Evolutionary conservation across 2,113 vertebrate genomes (phyloP), one percentile per base, ranked within the genome.

Genomic region (Brachyhypopomus gauderio): DNA sequence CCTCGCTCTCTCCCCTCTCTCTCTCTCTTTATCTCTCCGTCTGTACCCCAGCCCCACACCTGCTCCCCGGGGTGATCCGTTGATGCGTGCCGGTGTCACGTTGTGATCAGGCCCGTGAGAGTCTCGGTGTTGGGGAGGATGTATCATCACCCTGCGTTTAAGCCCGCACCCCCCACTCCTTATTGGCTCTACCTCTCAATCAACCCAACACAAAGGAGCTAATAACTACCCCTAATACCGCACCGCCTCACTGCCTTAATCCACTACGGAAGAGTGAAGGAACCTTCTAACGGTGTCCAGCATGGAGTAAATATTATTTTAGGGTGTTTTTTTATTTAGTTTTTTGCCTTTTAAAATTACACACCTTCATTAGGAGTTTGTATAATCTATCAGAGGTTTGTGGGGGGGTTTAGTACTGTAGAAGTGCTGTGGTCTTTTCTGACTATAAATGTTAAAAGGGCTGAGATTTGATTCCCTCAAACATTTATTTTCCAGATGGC

Each of bases 181-280:
- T 52, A 52, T 12, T 52, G 45, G 41, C 9, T 72, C 48, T 64
- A 9, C 27, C 36, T 73, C 12, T 27, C 52, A 69, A 56, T 78
- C 64, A 69, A 6, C 5, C 8, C 30, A 38, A 23, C 64, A 78
- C 52, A 78, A 78, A 69, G 76, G 27, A 27, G 76, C 45, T 78
- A 78, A 78, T 78, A 78, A 78, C 76, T 69, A 20, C 76, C 38
- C 27, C 64, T 78, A 69, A 78, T 69, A 45, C 63, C 36, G 41
- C 76, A 56, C 56, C 27, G 36, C 63, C 27, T 78, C 7, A 23
- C 30, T 56, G 48, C 58, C 3, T 69, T 78, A 78, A 78, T 78
- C 76, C 48, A 58, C 25, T 69, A 58, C 20, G 41, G 25, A 8
- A 75, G 41, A 75, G 12, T 38, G 34, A 56, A 60, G 55, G 30